A percentile compares a stretch with the other conserved stretches of the same genome.
phyloP scores from a whole-genome alignment of 2,888 invertebrate species.

The Ectemnius cavifrons region DNA sequence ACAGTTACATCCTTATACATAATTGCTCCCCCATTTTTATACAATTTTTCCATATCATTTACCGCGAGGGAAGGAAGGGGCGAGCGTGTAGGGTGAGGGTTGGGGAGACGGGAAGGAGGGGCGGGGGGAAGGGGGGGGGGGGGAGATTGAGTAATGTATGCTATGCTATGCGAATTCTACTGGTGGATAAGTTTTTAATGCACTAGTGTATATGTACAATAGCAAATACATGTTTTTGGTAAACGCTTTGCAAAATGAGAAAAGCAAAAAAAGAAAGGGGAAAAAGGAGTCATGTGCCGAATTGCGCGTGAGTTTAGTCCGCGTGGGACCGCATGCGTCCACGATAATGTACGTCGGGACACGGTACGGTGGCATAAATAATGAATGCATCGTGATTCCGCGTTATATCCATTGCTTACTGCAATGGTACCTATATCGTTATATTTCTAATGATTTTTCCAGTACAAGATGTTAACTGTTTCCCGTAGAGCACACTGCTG shows the following conservation, averaged over 20 bases:
- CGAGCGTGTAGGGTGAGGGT: background rate
- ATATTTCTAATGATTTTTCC: constrained; percentile 26
- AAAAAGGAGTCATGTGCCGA: constrained; percentile 9
- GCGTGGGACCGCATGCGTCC: constrained; percentile 27
- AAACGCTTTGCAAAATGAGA: background rate
- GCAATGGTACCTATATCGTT: constrained; percentile 35
- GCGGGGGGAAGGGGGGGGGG: background rate
- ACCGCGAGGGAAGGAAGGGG: background rate
- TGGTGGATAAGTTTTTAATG: too few relatives aligned
- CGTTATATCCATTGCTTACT: constrained; percentile 20
- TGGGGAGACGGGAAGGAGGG: background rate
- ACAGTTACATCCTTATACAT: constrained; percentile 73
- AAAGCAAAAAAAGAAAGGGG: background rate
- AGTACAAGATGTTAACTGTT: constrained; percentile 53
- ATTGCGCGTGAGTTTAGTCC: constrained; percentile 23
- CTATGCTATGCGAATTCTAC: too few relatives aligned
- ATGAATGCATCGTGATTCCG: constrained; percentile 33
- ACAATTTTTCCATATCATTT: constrained; percentile 16
- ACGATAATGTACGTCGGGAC: constrained; percentile 24
- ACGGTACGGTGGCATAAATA: constrained; percentile 45
- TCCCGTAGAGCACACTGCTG: constrained; percentile 23
- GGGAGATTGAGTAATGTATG: background rate
- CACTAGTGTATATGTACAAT: constrained; percentile 2
- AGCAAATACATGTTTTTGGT: background rate
- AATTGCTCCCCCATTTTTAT: constrained; percentile 42